phyloP scores from a whole-genome alignment of 2,888 invertebrate species.

The Nephrotoma guestfalica region DNA sequence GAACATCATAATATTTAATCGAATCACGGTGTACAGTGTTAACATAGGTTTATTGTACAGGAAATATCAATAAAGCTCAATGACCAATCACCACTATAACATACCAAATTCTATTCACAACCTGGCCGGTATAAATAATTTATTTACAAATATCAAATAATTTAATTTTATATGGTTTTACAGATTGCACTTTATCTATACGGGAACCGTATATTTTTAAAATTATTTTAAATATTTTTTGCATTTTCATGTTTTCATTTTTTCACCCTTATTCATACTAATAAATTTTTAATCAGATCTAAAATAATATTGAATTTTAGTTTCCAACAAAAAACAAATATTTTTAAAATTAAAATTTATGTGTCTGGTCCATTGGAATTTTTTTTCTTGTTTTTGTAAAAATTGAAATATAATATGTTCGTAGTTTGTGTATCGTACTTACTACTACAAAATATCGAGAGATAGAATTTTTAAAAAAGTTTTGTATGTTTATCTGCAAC shows the following conservation, averaged over 20 bases:
- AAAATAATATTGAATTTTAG: background rate
- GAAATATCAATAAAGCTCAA: background rate
- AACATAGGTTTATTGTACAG: background rate
- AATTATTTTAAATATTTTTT: background rate
- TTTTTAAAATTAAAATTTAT: background rate
- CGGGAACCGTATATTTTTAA: background rate
- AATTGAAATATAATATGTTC: background rate
- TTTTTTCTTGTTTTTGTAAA: background rate
- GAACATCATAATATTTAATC: background rate
- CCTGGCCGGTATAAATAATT: background rate
- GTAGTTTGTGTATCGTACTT: background rate
- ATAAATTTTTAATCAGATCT: background rate
- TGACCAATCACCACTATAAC: background rate
- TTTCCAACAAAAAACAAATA: background rate
- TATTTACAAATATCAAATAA: background rate
- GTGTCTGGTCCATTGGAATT: background rate
- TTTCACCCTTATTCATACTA: background rate
- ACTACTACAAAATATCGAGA: background rate
- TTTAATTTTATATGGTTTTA: background rate
- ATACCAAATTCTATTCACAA: background rate
- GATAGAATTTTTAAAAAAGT: background rate
- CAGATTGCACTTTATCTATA: background rate
- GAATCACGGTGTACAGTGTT: background rate
- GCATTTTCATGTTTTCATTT: too few relatives aligned
- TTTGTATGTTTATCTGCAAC: background rate